Percentiles rank a stretch among this genome's conserved stretches.
Conservation (phyloP, 2,113 vertebrate species). For the Geococcyx californianus region DNA sequence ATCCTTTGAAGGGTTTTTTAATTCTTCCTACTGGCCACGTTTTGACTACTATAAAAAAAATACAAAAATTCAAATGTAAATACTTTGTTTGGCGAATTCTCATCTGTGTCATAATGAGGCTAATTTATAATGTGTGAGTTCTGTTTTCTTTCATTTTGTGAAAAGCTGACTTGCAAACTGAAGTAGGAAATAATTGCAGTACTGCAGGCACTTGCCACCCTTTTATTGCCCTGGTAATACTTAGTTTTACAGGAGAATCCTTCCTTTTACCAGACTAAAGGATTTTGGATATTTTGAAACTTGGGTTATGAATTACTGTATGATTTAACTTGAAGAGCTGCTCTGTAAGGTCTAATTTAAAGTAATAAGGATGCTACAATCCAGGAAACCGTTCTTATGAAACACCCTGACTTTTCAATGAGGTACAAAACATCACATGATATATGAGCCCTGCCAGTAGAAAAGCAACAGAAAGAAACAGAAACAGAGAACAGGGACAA, state of each 20-base stretch:
- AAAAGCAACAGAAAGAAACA: slow-evolving; percentile 22
- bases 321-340: slow-evolving; percentile 1
- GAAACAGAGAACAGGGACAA: slow-evolving; percentile 49
- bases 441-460: background rate
- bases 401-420: slow-evolving; percentile 24
- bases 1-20: background rate
- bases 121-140: background rate
- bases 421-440: background rate
- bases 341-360: background rate
- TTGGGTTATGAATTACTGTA: background rate
- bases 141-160: background rate
- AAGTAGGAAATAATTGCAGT: background rate
- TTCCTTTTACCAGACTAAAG: background rate
- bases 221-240: background rate
- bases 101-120: background rate
- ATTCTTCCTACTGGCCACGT: background rate
- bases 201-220: background rate
- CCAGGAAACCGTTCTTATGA: slow-evolving; percentile 36
- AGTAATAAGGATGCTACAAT: slow-evolving; percentile 11
- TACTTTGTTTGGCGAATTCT: background rate
- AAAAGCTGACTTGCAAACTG: background rate
- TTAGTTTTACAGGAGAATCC: background rate
- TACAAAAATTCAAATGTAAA: background rate
- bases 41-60: background rate
- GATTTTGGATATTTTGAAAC: background rate